These are phyloP conservation scores for Petrolisthes manimaculis DNA, from an alignment of 2,888 invertebrate species.

Conservation along the genomic window DNA sequence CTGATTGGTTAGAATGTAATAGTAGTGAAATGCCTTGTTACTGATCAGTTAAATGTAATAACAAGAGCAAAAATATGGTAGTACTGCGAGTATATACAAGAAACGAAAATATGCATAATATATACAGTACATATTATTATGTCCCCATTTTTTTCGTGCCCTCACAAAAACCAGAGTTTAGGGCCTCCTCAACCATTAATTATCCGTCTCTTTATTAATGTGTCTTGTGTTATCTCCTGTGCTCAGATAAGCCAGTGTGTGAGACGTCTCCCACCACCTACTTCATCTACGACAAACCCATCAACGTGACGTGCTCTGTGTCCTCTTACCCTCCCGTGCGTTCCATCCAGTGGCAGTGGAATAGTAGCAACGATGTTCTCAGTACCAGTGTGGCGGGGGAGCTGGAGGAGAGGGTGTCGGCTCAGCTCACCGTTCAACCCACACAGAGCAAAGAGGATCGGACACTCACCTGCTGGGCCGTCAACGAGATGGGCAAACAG, in stretches of 20 bases:
- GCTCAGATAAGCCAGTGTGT: slow-evolving; percentile 61
- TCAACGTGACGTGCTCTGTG: slow-evolving; percentile 65
- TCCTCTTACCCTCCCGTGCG: slow-evolving; percentile 62
- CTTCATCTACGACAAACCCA: slow-evolving; percentile 65
- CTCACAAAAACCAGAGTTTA: no score
- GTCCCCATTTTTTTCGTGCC: no score
- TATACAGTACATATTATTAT: no score
- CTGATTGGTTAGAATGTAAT: no score
- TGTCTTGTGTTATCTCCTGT: neutral
- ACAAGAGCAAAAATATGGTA: no score
- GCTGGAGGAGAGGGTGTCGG: slow-evolving; percentile 40
- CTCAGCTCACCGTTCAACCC: slow-evolving; percentile 59
- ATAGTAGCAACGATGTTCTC: slow-evolving; percentile 56
- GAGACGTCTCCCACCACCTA: slow-evolving; percentile 62
- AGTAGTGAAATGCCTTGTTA: no score
- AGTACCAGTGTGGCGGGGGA: slow-evolving; percentile 35
- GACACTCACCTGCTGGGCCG: slow-evolving; percentile 64
- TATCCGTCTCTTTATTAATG: no score
- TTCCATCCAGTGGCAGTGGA: slow-evolving; percentile 64
- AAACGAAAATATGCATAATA: no score
- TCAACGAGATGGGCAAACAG: slow-evolving; percentile 63
- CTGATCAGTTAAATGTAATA: no score
- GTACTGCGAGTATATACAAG: no score
- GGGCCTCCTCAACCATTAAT: no score
- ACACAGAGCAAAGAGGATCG: slow-evolving; percentile 59